Evolutionary conservation across 2,888 invertebrate genomes (phyloP).

Genomic region (Entomobrya proxima): DNA sequence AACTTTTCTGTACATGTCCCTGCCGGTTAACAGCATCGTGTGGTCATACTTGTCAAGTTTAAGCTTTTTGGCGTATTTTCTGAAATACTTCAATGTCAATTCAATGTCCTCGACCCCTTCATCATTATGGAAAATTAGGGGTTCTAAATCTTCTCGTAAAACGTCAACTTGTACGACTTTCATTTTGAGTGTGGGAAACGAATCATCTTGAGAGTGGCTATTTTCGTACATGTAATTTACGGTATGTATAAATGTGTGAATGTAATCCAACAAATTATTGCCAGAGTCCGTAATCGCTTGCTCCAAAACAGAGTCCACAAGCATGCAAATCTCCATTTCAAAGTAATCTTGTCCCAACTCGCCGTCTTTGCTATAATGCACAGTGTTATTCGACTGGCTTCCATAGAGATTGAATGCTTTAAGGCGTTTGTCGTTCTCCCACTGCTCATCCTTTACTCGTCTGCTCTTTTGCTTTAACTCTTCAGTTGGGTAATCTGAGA

Average conservation of each 20-base stretch:
- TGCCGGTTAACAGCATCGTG: slow-evolving; percentile 37
- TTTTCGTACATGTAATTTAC: slow-evolving; percentile 41
- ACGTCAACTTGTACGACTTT: too few relatives aligned
- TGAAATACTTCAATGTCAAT: neutral
- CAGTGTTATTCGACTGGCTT: neutral
- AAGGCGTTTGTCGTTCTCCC: neutral
- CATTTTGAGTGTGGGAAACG: slow-evolving; percentile 11
- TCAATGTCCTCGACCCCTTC: neutral
- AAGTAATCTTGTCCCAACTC: neutral
- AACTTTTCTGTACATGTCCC: slow-evolving; percentile 44
- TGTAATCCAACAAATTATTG: neutral
- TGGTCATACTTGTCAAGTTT: slow-evolving; percentile 49
- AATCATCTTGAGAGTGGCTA: neutral
- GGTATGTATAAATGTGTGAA: slow-evolving; percentile 8
- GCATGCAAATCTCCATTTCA: slow-evolving; percentile 27
- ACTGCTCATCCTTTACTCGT: neutral
- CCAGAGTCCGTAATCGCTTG: neutral
- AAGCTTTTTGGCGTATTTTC: neutral
- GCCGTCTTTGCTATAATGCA: neutral
- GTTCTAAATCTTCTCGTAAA: neutral
- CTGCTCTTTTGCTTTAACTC: neutral
- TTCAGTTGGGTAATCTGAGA: neutral
- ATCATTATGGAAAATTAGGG: too few relatives aligned
- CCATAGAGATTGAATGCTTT: too few relatives aligned
- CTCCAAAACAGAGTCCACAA: slow-evolving; percentile 8